Base-by-base conservation (phyloP, 2,113 vertebrate species). In the Leucosticte australis region DNA sequence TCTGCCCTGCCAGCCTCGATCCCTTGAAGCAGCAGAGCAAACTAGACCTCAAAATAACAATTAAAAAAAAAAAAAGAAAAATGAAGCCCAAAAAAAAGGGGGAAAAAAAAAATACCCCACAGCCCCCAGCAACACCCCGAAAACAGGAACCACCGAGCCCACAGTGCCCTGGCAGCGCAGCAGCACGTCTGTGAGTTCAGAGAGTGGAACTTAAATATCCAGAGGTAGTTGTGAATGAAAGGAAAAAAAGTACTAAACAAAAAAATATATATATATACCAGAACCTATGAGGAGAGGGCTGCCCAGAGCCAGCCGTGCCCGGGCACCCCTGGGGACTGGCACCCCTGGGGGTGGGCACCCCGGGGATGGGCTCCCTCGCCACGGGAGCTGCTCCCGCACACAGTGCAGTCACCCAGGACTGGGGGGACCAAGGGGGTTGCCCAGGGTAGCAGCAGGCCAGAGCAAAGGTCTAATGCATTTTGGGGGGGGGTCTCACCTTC, bases 151-250 rank as follows among this genome's bases (percentile, higher is more conserved):
- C 62, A 30, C 18, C 5, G n/a, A 92, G 76, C 81, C 82, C 89
- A 90, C 14, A 3, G 63, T 49, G 92, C 87, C 93, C 68, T 18
- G 7, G 82, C 87, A 91, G 83, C 31, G 94, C 97, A 97, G 98
- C 96, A 97, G 95, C 95, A 92, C 56, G 3, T 94, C 95, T 82
- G 95, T 71, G 90, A 96, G 96, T 93, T 96, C 92, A 91, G 97
- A 97, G 97, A 92, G 96, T 95, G 94, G 96, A 97, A 98, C 97
- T 96, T 96, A 97, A 98, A 97, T 97, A 98, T 98, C 98, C 98
- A 98, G 98, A 98, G 98, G 98, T 98, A 98, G 98, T 98, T 98
- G 97, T 98, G 97, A 97, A 97, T 96, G 96, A 96, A 97, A 97
- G 90, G 94, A 93, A 79, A 93, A 79, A 74, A 79, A 89, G 84